A percentile compares a stretch with the other conserved stretches of the same genome.
These are phyloP conservation scores for Epirrhoe alternata DNA, from an alignment of 2,888 invertebrate genomes.

Conservation along the genomic window DNA sequence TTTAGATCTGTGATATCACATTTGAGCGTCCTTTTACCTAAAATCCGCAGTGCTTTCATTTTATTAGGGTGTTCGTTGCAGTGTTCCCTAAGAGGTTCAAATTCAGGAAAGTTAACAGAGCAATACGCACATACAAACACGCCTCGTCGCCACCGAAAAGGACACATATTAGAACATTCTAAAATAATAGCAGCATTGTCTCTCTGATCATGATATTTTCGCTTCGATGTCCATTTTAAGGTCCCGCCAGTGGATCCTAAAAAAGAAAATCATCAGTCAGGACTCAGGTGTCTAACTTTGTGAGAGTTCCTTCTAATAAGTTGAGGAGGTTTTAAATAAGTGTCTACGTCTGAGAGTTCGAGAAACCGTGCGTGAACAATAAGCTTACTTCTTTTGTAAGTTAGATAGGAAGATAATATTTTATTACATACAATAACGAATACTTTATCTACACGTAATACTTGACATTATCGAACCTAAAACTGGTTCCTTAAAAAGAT, in stretches of 20 bases:
- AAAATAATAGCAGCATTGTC: slow-evolving; percentile 75
- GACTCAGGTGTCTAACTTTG: slow-evolving; percentile 48
- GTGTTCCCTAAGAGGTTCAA: slow-evolving; percentile 63
- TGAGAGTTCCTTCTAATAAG: background rate
- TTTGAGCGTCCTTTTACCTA: slow-evolving; percentile 53
- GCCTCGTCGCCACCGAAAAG: slow-evolving; percentile 75
- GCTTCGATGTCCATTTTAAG: slow-evolving; percentile 69
- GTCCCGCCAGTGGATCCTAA: slow-evolving; percentile 65
- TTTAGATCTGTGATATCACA: slow-evolving; percentile 66
- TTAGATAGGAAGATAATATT: too few relatives aligned
- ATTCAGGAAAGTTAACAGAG: slow-evolving; percentile 64
- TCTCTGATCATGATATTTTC: slow-evolving; percentile 73
- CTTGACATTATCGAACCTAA: too few relatives aligned
- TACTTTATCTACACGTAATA: too few relatives aligned
- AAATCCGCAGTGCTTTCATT: slow-evolving; percentile 47
- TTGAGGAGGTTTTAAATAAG: background rate
- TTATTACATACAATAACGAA: too few relatives aligned
- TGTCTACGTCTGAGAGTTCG: background rate
- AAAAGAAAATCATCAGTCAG: slow-evolving; percentile 69
- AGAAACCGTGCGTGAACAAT: too few relatives aligned
- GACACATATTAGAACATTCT: slow-evolving; percentile 72
- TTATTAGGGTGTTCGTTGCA: slow-evolving; percentile 59
- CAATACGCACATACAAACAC: slow-evolving; percentile 72
- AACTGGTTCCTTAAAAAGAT: too few relatives aligned
- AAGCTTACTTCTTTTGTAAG: too few relatives aligned